Percentiles rank a stretch among this genome's conserved stretches.
Conservation (phyloP, 2,113 vertebrate genomes). For the Phrynosoma platyrhinos region DNA sequence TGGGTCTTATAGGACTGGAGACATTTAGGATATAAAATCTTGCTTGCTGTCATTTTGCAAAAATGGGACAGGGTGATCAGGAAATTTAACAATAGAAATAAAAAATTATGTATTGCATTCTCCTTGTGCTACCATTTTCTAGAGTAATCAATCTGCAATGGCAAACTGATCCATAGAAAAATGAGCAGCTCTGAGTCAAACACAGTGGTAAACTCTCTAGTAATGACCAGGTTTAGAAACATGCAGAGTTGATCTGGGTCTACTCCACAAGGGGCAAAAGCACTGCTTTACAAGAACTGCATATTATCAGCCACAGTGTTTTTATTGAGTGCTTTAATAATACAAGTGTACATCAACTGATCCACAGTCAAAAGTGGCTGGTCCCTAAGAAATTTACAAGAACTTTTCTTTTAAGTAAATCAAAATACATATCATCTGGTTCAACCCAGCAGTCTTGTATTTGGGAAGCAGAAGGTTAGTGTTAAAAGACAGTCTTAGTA, state of each 20-base stretch:
- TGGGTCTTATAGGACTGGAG: not conserved
- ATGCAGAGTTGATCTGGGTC: not conserved
- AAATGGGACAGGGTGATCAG: not conserved
- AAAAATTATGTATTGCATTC: not conserved
- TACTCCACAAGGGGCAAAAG: constrained; percentile 54
- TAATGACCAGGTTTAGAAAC: constrained; percentile 1
- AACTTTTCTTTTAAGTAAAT: constrained; percentile 89
- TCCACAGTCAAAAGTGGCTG: constrained; percentile 93
- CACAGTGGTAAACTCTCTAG: constrained; percentile 32
- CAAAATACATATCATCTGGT: constrained; percentile 91
- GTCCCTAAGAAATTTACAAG: constrained; percentile 98
- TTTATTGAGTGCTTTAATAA: constrained; percentile 98
- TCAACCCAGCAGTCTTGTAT: constrained; percentile 89
- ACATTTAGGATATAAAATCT: not conserved
- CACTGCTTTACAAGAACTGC: constrained; percentile 55
- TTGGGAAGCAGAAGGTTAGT: constrained; percentile 84
- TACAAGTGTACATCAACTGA: constrained; percentile 98
- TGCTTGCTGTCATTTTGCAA: not conserved
- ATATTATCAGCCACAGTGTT: constrained; percentile 93
- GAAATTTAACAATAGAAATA: not conserved
- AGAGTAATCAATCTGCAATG: not conserved
- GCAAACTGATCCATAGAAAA: not conserved
- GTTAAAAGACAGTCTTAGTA: constrained; percentile 85
- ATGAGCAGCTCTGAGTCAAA: constrained; percentile 50
- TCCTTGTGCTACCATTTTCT: not conserved